Evolutionary conservation across 1,140 invertebrate species (phyloP), one percentile per base, ranked within the genome.

Genomic region (Pararge aegeria): DNA sequence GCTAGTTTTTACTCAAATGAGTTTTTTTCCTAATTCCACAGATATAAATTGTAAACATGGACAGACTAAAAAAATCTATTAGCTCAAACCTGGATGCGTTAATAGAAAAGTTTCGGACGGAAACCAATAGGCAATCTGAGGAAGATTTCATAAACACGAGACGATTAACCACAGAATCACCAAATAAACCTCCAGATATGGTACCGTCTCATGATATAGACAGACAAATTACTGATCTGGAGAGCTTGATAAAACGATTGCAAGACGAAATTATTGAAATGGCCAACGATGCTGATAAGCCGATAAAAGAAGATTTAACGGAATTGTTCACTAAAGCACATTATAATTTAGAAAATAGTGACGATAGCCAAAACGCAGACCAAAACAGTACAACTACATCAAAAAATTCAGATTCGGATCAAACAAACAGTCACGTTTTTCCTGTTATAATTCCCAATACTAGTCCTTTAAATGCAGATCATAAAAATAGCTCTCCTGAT

Each of bases 201-300:
- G 51, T 16, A 2, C 37, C 57, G 18, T 55, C 67, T 15, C 37
- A 70, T 6, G 59, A 73, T n/a, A 70, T 83, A 10, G 72, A 83
- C 15, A 69, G 56, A 49, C 56, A 78, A 50, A 73, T 83, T 55
- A 69, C 65, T 21, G 68, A 78, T 37, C 57, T 84, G 5, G 81
- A 84, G 56, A 64, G 52, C 24, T 29, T 76, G 0, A 84, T 84
- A 18, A 75, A 64, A 29, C 71, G 57, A 16, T 56, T 84, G 16
- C 78, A 84, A 65, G 56, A 63, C 2, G 74, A 82, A 65, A 70
- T 84, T 12, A 6, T 40, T 53, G 66, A 74, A 21, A 66, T 79
- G 60, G 52, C 61, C 5, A 56, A 48, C 34, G 58, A 49, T 27
- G 29, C 38, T 1, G 61, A 59, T 13, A 61, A 66, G 20, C 42